A percentile compares a stretch with the other conserved stretches of the same genome.
These are phyloP conservation scores for Urechis unicinctus DNA, from an alignment of 2,888 invertebrate species.

Conservation along the genomic window DNA sequence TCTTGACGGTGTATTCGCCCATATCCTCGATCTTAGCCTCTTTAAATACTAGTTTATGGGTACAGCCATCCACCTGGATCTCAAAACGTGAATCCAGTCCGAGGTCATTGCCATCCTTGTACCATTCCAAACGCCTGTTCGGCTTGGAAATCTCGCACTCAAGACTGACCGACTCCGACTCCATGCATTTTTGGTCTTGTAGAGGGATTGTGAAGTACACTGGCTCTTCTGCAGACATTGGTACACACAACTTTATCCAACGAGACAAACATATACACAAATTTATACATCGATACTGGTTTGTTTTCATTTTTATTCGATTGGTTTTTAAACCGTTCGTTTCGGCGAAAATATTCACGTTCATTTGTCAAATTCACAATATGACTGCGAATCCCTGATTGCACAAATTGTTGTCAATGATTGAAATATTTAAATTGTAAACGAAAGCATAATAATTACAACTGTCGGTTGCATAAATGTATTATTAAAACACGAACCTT, in stretches of 20 bases:
- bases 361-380: not conserved
- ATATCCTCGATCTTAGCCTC: not conserved
- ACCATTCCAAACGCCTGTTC: not conserved
- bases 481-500: constrained; percentile 24
- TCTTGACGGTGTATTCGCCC: constrained; percentile 2
- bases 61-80: constrained; percentile 1
- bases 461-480: not conserved
- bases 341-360: not conserved
- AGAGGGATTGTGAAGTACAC: constrained; percentile 4
- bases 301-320: too few relatives aligned
- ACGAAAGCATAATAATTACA: too few relatives aligned
- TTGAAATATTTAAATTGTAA: too few relatives aligned
- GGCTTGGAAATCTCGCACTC: constrained; percentile 5
- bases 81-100: not conserved
- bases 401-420: too few relatives aligned
- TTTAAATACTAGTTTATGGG: not conserved
- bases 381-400: not conserved
- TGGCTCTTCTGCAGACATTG: not conserved
- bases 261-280: too few relatives aligned
- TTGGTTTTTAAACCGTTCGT: too few relatives aligned
- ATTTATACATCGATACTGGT: too few relatives aligned
- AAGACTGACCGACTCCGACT: not conserved
- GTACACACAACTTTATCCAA: not conserved
- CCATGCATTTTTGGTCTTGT: constrained; percentile 1
- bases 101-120: constrained; percentile 1